Evolutionary conservation across 2,113 vertebrate genomes (phyloP).

Genomic region (Lasiurus cinereus): DNA sequence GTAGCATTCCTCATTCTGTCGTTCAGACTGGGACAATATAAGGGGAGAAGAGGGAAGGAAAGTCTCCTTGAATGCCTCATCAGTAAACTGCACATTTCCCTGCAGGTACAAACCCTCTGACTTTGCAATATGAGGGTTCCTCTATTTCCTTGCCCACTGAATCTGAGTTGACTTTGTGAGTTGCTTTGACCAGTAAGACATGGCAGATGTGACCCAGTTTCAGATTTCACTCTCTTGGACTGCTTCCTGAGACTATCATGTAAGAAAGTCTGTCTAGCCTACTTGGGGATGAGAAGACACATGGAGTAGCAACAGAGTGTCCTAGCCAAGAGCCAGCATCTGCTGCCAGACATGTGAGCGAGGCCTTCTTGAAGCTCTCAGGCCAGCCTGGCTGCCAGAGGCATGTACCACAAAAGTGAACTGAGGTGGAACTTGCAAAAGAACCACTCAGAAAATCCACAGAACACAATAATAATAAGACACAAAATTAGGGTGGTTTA

Average conservation of each 20-base stretch:
- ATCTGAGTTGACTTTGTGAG: neutral
- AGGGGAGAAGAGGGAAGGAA: neutral
- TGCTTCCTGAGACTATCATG: neutral
- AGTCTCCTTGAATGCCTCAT: neutral
- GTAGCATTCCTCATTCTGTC: rapidly evolving
- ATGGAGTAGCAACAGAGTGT: too few species aligned
- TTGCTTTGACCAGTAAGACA: neutral
- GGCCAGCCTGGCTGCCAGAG: neutral
- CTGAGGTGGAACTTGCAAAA: too few species aligned
- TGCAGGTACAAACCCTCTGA: neutral
- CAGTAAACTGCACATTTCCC: neutral
- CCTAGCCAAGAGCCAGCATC: neutral
- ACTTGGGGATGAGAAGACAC: neutral
- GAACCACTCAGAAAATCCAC: neutral
- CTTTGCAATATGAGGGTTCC: neutral
- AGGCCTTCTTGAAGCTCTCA: neutral
- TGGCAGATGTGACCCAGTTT: neutral
- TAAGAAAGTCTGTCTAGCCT: neutral
- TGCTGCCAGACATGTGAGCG: too few species aligned
- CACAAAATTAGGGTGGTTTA: neutral
- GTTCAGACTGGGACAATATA: neutral
- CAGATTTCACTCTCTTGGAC: neutral
- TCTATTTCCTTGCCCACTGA: neutral
- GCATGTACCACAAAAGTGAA: too few species aligned
- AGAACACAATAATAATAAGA: neutral